Conservation (phyloP, 2,797 vertebrate genomes). For the Zenarchopterus dispar region DNA sequence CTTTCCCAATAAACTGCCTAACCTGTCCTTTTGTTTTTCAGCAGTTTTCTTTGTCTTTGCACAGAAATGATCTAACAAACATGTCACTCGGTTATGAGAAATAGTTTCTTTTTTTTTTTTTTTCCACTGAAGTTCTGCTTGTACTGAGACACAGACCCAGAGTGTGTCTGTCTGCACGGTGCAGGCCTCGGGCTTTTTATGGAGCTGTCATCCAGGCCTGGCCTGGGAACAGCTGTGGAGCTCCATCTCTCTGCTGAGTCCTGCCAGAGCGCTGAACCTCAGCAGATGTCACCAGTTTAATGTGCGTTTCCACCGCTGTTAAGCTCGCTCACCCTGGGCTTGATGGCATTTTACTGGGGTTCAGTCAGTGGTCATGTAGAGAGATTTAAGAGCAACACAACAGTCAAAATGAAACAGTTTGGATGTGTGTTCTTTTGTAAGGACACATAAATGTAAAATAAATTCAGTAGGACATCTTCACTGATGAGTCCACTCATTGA, state of each 20-base stretch:
- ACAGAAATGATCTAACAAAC: neutral
- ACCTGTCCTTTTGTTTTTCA: neutral
- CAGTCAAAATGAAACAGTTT: slow-evolving; percentile 16
- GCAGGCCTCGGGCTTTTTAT: slow-evolving; percentile 77
- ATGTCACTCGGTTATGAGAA: neutral
- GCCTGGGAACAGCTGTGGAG: slow-evolving; percentile 79
- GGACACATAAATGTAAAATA: neutral
- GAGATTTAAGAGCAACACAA: slow-evolving; percentile 38
- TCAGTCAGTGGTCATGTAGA: slow-evolving; percentile 76
- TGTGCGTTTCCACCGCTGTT: slow-evolving; percentile 66
- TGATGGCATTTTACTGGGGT: slow-evolving; percentile 64
- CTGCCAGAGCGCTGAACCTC: slow-evolving; percentile 68
- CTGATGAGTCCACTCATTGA: neutral
- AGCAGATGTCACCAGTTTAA: slow-evolving; percentile 79
- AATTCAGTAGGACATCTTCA: neutral
- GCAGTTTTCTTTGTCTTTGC: neutral
- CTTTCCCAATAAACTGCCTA: too few species aligned
- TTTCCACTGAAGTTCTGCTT: slow-evolving; percentile 11
- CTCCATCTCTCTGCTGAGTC: slow-evolving; percentile 61
- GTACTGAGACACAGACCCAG: slow-evolving; percentile 57
- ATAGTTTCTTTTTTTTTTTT: neutral
- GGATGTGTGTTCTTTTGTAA: neutral
- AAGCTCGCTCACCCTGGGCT: slow-evolving; percentile 51
- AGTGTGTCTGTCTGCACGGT: slow-evolving; percentile 69
- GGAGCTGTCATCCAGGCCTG: slow-evolving; percentile 76